Conservation (phyloP, 2,113 vertebrate species). For the Heterochromis multidens region DNA sequence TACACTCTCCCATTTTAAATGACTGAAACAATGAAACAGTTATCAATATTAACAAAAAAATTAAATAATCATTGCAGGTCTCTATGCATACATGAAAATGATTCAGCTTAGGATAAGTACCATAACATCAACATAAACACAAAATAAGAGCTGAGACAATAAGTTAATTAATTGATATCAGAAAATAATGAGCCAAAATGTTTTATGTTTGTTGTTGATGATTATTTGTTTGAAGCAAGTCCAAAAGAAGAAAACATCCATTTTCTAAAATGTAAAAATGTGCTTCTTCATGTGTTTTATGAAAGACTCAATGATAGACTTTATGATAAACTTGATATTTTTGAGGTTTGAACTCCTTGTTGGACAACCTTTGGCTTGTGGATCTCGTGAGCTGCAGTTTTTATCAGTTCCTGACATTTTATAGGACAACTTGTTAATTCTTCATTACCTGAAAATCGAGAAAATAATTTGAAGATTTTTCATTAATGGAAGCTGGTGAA, state of each 20-base stretch:
- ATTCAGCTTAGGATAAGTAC: not conserved
- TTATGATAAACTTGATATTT: not conserved
- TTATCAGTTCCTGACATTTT: not conserved
- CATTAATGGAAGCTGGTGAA: not conserved
- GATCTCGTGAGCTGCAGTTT: not conserved
- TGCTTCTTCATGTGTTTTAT: too few relatives aligned
- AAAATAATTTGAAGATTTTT: not conserved
- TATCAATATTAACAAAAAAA: not conserved
- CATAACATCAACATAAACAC: not conserved
- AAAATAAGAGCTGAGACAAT: not conserved
- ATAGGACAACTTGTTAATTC: not conserved
- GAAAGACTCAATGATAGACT: too few relatives aligned
- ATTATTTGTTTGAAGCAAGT: not conserved
- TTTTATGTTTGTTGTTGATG: not conserved
- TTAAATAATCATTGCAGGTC: not conserved
- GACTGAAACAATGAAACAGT: not conserved
- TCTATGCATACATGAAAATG: not conserved
- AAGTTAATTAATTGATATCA: not conserved
- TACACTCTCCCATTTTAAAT: not conserved
- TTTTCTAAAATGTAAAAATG: not conserved
- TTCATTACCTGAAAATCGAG: not conserved
- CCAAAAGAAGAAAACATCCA: not conserved
- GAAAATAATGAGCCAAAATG: not conserved
- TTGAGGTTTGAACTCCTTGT: not conserved
- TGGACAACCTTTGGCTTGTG: not conserved